Percentiles rank a stretch among this genome's conserved stretches.
Evolutionary conservation across 2,888 invertebrate species (phyloP).

Genomic region (Anoncus sp.): DNA sequence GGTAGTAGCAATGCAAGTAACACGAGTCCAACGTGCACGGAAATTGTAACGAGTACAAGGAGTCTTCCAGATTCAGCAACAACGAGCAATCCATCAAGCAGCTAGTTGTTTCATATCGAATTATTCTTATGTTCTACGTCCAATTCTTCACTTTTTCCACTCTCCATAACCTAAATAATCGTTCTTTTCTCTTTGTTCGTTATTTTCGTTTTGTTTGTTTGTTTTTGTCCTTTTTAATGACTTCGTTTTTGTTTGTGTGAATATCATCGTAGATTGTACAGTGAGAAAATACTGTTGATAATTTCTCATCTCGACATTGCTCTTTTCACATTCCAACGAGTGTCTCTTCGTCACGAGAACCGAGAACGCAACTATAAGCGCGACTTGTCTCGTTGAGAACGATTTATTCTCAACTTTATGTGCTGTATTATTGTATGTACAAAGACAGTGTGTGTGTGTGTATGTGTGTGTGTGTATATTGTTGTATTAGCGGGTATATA

Average conservation of each 20-base stretch:
- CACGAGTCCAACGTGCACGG: constrained; percentile 65
- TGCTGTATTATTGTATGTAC: too few relatives aligned
- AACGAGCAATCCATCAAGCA: constrained; percentile 74
- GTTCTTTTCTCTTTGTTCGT: background rate
- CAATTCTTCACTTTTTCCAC: background rate
- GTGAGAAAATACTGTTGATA: constrained; percentile 24
- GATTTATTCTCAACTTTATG: constrained; percentile 39
- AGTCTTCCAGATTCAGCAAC: constrained; percentile 58
- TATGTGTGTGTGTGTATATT: constrained; percentile 4
- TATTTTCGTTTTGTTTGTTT: background rate
- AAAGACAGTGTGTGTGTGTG: background rate
- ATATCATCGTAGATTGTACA: constrained; percentile 22
- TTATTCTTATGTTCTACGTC: constrained; percentile 19
- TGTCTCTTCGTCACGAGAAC: constrained; percentile 26
- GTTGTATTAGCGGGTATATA: constrained; percentile 6
- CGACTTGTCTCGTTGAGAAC: constrained; percentile 58
- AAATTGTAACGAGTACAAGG: constrained; percentile 56
- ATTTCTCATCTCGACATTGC: constrained; percentile 45
- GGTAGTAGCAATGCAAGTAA: constrained; percentile 68
- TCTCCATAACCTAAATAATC: background rate
- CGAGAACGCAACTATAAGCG: constrained; percentile 16
- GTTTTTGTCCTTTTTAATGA: constrained; percentile 9
- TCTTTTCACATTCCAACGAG: constrained; percentile 41
- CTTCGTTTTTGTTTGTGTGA: constrained; percentile 5
- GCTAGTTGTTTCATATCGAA: constrained; percentile 71